Evolutionary conservation across 2,113 vertebrate species (phyloP).

Genomic region (Rhombomys opimus): DNA sequence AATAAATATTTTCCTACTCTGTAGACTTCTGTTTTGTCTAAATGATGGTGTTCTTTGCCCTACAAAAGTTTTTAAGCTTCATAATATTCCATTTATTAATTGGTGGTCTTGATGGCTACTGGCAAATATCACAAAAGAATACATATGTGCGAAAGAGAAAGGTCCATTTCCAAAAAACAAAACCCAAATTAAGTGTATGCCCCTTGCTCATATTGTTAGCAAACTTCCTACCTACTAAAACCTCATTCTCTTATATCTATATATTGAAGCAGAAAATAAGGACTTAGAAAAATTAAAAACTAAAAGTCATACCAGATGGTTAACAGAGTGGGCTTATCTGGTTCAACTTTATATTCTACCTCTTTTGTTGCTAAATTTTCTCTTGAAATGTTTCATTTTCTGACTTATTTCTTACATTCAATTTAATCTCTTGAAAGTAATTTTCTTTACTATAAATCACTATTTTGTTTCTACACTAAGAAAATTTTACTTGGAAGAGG

Average conservation of each 20-base stretch:
- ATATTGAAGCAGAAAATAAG: background rate
- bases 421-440: background rate
- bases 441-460: background rate
- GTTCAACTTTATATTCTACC: background rate
- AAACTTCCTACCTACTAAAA: background rate
- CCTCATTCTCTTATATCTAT: background rate
- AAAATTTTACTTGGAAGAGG: too few relatives aligned
- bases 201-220: background rate
- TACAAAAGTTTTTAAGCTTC: background rate
- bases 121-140: background rate
- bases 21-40: background rate
- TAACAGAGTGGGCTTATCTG: background rate
- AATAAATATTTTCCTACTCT: background rate
- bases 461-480: background rate
- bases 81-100: background rate
- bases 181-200: background rate
- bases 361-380: background rate
- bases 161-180: background rate
- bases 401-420: background rate
- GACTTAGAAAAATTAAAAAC: background rate
- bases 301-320: background rate
- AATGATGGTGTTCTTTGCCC: background rate
- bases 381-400: background rate
- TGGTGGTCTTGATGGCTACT: background rate
- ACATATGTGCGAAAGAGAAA: background rate